Conservation (phyloP, 2,888 invertebrate genomes). For the Orthosia gracilis region DNA sequence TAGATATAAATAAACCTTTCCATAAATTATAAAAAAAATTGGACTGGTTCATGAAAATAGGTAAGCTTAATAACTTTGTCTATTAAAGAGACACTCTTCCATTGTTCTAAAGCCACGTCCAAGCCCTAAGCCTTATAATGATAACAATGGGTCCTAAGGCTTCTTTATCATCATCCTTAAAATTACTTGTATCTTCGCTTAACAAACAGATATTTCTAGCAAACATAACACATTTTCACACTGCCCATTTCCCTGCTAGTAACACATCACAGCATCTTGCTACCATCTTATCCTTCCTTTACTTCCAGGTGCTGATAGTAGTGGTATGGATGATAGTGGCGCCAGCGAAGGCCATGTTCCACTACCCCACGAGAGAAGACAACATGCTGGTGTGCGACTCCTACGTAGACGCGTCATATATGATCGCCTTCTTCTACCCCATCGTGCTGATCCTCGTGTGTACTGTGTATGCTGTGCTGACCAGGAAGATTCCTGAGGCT, state of each 20-base stretch:
- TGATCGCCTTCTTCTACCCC: conserved; percentile 98
- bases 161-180: too few species aligned
- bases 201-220: neutral
- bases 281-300: neutral
- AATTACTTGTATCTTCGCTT: neutral
- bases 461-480: conserved; percentile 98
- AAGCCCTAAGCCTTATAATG: too few species aligned
- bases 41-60: too few species aligned
- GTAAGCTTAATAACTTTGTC: too few species aligned
- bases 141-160: too few species aligned
- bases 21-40: too few species aligned
- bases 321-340: conserved; percentile 98
- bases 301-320: conserved; percentile 94
- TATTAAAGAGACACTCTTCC: too few species aligned
- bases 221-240: neutral
- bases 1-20: too few species aligned
- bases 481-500: conserved; percentile 99
- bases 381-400: conserved; percentile 98
- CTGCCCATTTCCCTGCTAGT: neutral
- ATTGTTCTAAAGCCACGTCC: too few species aligned
- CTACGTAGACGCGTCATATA: conserved; percentile 97
- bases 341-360: conserved; percentile 97
- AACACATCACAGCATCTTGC: neutral
- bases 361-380: conserved; percentile 97
- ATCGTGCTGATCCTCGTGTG: conserved; percentile 97